Conservation (phyloP, 2,888 invertebrate species). For the Sinopyrophorus schimmeli region DNA sequence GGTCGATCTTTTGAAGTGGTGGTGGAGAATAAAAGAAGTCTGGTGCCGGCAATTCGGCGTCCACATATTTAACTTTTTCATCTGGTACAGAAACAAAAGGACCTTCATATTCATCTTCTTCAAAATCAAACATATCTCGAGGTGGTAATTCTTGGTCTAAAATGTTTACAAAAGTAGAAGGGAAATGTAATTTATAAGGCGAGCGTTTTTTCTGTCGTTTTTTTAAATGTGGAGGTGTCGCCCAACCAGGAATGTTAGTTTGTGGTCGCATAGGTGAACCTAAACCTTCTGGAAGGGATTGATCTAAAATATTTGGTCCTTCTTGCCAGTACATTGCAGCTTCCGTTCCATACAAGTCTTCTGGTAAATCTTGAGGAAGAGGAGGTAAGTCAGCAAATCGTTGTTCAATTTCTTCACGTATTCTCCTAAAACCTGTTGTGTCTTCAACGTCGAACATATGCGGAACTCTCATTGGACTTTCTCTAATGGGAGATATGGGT, state of each 20-base stretch:
- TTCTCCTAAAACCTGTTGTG: background rate
- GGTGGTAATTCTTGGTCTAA: slow-evolving; percentile 2
- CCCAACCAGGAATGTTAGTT: slow-evolving; percentile 6
- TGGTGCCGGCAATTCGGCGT: too few species aligned
- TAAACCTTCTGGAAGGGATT: background rate
- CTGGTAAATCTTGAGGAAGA: background rate
- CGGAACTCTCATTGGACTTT: slow-evolving; percentile 15
- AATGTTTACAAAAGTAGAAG: too few species aligned
- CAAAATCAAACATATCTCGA: background rate
- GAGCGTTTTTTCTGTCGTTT: background rate
- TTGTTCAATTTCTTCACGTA: background rate
- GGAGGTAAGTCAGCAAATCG: slow-evolving; percentile 1
- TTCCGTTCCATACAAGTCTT: slow-evolving; percentile 1
- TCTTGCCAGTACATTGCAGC: background rate
- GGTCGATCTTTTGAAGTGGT: too few species aligned
- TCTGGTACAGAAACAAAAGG: too few species aligned
- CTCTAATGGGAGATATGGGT: background rate
- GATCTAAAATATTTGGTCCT: background rate
- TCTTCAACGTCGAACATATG: background rate
- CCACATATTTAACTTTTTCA: too few species aligned
- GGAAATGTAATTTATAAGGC: too few species aligned
- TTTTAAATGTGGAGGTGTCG: background rate
- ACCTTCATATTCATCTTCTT: too few species aligned
- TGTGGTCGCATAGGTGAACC: background rate
- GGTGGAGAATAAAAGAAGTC: slow-evolving; percentile 13